Evolutionary conservation across 2,888 invertebrate species (phyloP).

Genomic region (Hoplodrina blanda): DNA sequence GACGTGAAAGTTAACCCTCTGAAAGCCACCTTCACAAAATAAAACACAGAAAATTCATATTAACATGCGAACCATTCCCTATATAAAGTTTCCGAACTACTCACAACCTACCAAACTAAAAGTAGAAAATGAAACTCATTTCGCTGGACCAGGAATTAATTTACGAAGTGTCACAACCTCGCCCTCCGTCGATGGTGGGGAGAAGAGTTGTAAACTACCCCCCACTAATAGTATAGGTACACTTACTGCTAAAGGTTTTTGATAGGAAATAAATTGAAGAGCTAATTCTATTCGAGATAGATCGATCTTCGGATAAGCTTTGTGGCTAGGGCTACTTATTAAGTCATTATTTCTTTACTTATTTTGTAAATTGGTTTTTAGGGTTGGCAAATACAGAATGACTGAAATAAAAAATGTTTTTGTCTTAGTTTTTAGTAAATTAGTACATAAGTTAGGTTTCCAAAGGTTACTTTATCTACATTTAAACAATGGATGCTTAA

Average conservation of each 20-base stretch:
- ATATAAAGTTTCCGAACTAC: conserved; percentile 38
- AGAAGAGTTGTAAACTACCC: conserved; percentile 37
- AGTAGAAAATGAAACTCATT: conserved; percentile 53
- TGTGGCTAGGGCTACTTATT: conserved; percentile 32
- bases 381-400: conserved; percentile 21
- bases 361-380: conserved; percentile 37
- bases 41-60: conserved; percentile 25
- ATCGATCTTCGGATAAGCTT: conserved; percentile 44
- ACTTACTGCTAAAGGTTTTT: conserved; percentile 27
- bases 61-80: conserved; percentile 13
- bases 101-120: conserved; percentile 33
- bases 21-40: conserved; percentile 4
- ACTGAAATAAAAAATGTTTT: background rate
- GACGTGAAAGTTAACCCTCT: background rate
- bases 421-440: background rate
- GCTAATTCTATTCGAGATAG: conserved; percentile 38
- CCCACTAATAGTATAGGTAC: conserved; percentile 31
- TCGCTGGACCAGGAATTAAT: conserved; percentile 54
- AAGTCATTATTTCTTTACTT: conserved; percentile 32
- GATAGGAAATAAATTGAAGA: conserved; percentile 46
- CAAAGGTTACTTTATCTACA: too few relatives aligned
- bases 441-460: too few relatives aligned
- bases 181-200: conserved; percentile 5
- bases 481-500: too few relatives aligned
- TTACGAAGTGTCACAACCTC: conserved; percentile 60